phyloP scores from a whole-genome alignment of 2,888 invertebrate species.

The Spilarctia lutea region DNA sequence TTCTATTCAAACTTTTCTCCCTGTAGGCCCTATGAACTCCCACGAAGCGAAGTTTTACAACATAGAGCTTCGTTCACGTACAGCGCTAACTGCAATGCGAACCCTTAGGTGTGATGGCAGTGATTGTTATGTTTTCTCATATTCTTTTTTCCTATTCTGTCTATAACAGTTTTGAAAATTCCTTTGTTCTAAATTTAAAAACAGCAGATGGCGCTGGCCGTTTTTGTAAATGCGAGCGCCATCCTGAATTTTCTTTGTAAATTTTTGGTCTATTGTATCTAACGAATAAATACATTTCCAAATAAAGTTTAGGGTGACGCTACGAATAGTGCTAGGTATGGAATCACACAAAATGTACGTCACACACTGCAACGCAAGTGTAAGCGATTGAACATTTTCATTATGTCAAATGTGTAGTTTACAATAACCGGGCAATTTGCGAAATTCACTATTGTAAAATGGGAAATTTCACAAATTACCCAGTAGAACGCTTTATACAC shows the following conservation, averaged over 20 bases:
- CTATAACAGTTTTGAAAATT: slow-evolving; percentile 25
- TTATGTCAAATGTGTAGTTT: slow-evolving; percentile 56
- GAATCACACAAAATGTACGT: slow-evolving; percentile 53
- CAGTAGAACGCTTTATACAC: slow-evolving; percentile 57
- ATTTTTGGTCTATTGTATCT: slow-evolving; percentile 16
- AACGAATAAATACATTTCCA: slow-evolving; percentile 23
- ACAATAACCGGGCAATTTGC: slow-evolving; percentile 51
- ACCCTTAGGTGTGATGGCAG: slow-evolving; percentile 69
- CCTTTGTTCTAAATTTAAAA: slow-evolving; percentile 28
- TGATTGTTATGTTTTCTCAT: slow-evolving; percentile 68
- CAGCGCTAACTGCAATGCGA: slow-evolving; percentile 72
- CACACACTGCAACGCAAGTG: slow-evolving; percentile 56
- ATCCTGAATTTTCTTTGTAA: slow-evolving; percentile 73
- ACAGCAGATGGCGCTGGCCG: slow-evolving; percentile 83
- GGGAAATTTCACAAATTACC: slow-evolving; percentile 50
- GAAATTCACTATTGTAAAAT: slow-evolving; percentile 30
- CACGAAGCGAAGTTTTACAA: slow-evolving; percentile 52
- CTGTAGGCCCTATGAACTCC: slow-evolving; percentile 56
- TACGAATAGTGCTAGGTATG: slow-evolving; percentile 62
- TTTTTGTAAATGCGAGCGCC: slow-evolving; percentile 74
- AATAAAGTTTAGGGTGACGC: slow-evolving; percentile 78
- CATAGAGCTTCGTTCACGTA: slow-evolving; percentile 59
- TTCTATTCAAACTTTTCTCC: slow-evolving; percentile 64
- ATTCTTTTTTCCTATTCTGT: slow-evolving; percentile 21
- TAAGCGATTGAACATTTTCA: slow-evolving; percentile 55